phyloP scores from a whole-genome alignment of 2,888 invertebrate genomes.

The Apomyelois bistriatella region DNA sequence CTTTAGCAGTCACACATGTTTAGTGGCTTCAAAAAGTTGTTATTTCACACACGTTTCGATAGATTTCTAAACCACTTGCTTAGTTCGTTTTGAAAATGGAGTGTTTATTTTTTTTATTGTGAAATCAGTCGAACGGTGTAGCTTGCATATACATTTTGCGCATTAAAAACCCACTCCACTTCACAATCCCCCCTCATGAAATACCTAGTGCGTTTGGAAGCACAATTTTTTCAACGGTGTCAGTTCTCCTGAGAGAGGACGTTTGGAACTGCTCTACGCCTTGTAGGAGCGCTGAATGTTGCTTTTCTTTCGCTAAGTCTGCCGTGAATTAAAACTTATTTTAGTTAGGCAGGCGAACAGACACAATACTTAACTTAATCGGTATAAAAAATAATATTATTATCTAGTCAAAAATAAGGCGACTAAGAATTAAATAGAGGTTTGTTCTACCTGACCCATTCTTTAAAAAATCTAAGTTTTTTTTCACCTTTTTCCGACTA shows the following conservation, averaged over 20 bases:
- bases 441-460: too few species aligned
- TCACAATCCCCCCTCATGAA: slow-evolving; percentile 31
- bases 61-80: slow-evolving; percentile 1
- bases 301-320: slow-evolving; percentile 88
- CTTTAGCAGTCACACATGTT: background rate
- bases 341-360: background rate
- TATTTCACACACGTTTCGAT: background rate
- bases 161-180: slow-evolving; percentile 5
- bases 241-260: slow-evolving; percentile 86
- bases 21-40: background rate
- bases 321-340: slow-evolving; percentile 36
- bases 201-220: slow-evolving; percentile 92
- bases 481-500: too few species aligned
- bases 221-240: slow-evolving; percentile 90
- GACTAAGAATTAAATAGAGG: too few species aligned
- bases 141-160: too few species aligned
- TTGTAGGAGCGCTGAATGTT: slow-evolving; percentile 87
- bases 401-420: too few species aligned
- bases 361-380: background rate
- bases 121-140: background rate
- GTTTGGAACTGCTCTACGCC: slow-evolving; percentile 89
- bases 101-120: background rate
- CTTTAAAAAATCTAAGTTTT: too few species aligned
- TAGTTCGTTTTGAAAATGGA: background rate
- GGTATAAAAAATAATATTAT: too few species aligned